A percentile compares a stretch with the other conserved stretches of the same genome.
Evolutionary conservation across 2,888 invertebrate species (phyloP).

Genomic region (Aproaerema taeniolella): DNA sequence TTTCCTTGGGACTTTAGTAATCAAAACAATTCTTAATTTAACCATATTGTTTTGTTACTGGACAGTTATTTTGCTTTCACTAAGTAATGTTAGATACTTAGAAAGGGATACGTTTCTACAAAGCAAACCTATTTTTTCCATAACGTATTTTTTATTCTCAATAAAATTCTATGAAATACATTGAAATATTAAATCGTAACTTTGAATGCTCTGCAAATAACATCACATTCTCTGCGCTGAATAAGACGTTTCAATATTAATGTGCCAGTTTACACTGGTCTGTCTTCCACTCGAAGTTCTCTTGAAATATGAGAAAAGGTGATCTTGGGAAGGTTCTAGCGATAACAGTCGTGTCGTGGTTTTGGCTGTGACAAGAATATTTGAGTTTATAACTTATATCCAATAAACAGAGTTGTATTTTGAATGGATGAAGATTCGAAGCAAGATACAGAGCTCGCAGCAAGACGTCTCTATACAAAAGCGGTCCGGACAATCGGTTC

Average conservation of each 20-base stretch:
- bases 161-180: too few relatives aligned
- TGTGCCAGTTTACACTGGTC: constrained; percentile 31
- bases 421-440: too few relatives aligned
- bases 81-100: too few relatives aligned
- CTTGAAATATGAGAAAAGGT: constrained; percentile 23
- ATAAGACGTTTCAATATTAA: constrained; percentile 17
- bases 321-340: constrained; percentile 22
- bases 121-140: too few relatives aligned
- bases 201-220: constrained; percentile 35
- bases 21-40: too few relatives aligned
- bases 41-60: too few relatives aligned
- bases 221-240: constrained; percentile 32
- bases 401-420: constrained; percentile 20
- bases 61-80: too few relatives aligned
- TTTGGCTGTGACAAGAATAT: background rate
- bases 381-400: constrained; percentile 20
- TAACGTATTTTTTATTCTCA: too few relatives aligned
- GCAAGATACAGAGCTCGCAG: constrained; percentile 38
- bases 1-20: too few relatives aligned
- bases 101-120: too few relatives aligned
- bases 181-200: too few relatives aligned
- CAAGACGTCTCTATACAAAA: constrained; percentile 67
- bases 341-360: constrained; percentile 30
- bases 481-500: constrained; percentile 66
- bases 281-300: constrained; percentile 24